phyloP scores from a whole-genome alignment of 1,140 invertebrate species.

The Drosophila arizonae region DNA sequence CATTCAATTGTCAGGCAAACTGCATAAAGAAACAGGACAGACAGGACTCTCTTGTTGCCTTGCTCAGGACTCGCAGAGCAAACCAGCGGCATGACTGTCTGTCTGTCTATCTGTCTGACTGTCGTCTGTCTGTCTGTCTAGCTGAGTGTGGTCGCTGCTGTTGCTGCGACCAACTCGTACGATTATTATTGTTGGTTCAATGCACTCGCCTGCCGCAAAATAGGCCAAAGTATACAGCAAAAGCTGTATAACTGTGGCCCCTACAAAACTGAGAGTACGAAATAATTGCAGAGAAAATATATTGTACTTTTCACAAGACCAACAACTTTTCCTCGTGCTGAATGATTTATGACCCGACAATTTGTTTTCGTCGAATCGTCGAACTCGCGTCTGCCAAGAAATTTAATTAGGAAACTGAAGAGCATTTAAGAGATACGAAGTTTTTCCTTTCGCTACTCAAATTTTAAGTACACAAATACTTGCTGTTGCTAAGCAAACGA shows the following conservation, averaged over 20 bases:
- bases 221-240: constrained; percentile 55
- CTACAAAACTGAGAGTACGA: constrained; percentile 12
- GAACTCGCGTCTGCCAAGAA: not conserved
- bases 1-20: constrained; percentile 23
- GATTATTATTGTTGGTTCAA: constrained; percentile 70
- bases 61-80: not conserved
- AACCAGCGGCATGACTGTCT: constrained; percentile 6
- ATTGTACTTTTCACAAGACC: not conserved
- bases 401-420: not conserved
- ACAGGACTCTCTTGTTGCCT: not conserved
- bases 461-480: too few species aligned
- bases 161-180: constrained; percentile 35
- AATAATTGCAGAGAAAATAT: constrained; percentile 3
- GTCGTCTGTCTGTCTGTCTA: constrained; percentile 16
- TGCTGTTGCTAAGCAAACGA: too few species aligned
- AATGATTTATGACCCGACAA: not conserved
- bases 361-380: too few species aligned
- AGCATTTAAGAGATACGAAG: not conserved
- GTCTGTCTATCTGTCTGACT: constrained; percentile 6
- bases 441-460: too few species aligned
- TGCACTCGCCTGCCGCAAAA: constrained; percentile 68
- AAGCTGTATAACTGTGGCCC: constrained; percentile 19
- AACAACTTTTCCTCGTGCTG: not conserved
- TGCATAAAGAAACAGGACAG: not conserved
- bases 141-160: constrained; percentile 8